phyloP scores from a whole-genome alignment of 2,888 invertebrate genomes.

The Flexamia atlantica region DNA sequence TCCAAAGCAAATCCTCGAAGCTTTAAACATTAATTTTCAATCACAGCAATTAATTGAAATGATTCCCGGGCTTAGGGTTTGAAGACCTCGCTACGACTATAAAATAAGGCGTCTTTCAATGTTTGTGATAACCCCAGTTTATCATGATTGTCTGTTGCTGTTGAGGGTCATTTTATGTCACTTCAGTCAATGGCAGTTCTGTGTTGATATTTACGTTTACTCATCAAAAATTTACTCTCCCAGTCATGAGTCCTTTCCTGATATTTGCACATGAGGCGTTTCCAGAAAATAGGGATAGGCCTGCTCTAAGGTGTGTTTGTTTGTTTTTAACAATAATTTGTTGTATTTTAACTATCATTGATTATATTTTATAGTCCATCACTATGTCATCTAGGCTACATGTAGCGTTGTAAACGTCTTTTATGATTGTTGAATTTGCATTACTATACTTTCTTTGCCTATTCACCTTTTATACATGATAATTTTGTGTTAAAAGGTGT shows the following conservation, averaged over 20 bases:
- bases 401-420: too few species aligned
- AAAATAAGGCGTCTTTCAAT: background rate
- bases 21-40: too few species aligned
- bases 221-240: background rate
- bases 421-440: too few species aligned
- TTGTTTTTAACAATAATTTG: too few species aligned
- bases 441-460: too few species aligned
- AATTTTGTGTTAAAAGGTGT: too few species aligned
- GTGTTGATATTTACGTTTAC: background rate
- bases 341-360: too few species aligned
- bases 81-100: background rate
- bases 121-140: constrained; percentile 11
- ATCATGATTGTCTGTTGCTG: background rate
- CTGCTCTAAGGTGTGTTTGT: background rate
- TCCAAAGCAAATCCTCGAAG: too few species aligned
- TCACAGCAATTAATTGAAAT: too few species aligned
- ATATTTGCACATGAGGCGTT: background rate
- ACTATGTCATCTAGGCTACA: too few species aligned
- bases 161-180: background rate
- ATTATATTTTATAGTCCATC: too few species aligned
- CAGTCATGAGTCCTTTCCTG: background rate
- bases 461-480: too few species aligned
- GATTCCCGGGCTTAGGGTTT: background rate
- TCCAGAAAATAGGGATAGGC: background rate
- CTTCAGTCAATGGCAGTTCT: background rate